Base-by-base conservation (phyloP, 2,888 invertebrate genomes). In the Agrotis exclamationis region DNA sequence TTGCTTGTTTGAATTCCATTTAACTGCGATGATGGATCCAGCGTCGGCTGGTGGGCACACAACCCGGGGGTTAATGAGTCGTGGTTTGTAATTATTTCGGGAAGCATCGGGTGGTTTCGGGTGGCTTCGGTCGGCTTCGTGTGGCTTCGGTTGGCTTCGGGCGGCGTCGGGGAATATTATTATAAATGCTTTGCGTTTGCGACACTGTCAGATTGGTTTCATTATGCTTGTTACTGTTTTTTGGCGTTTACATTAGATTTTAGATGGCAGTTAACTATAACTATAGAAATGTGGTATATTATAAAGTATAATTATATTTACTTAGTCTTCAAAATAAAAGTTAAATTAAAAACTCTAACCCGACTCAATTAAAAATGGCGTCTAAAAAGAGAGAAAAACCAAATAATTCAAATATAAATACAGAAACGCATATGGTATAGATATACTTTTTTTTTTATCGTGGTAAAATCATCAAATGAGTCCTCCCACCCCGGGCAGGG, bases 1-100 rank as follows among this genome's bases (percentile, higher is more conserved):
- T 54, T 76, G 62, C 45, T 65, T 78, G 77, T 65, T 76, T 78
- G 64, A 58, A 9, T 81, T 81, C 54, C 50, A 76, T 80, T 80
- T 53, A 39, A 50, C 33, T 39, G 22, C 33, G 48, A 80, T 63
- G 62, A 63, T 74, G 45, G 20, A 33, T 57, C 47, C 47, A n/a
- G 18, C 28, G 24, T 20, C 11, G 16, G 47, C 39, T 47, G 56
- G 47, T 18, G 18, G 59, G 44, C 13, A 79, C 53, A 72, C 45
- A 63, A 11, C 33, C 48, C 4, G 22, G 20, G 57, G 72, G 59
- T 47, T 56, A 51, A 53, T 76, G 68, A 48, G 50, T 65, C 39
- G 48, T 33, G 53, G 53, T 45, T 80, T 33, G 62, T 66, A 74
- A 80, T 75, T 74, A 66, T 56, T 80, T 75, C 14, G 22, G 62